Conservation (phyloP, 2,797 vertebrate species). For the Periophthalmus magnuspinnatus region DNA sequence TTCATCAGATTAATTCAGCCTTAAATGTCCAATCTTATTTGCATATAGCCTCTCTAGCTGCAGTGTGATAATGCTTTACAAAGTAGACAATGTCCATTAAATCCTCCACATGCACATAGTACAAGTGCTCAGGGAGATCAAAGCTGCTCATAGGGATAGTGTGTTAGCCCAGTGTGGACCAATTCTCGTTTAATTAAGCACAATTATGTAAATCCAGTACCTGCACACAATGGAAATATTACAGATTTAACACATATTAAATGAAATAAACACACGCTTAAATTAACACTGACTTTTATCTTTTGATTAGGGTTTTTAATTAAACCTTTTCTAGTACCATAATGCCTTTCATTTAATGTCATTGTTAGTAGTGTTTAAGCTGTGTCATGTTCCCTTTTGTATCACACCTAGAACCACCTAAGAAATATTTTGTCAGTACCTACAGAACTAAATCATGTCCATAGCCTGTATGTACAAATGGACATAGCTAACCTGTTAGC, state of each 20-base stretch:
- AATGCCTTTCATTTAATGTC: too few species aligned
- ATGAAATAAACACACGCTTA: not conserved
- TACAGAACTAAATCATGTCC: too few species aligned
- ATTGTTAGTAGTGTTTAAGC: too few species aligned
- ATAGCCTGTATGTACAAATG: too few species aligned
- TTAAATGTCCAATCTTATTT: constrained; percentile 4
- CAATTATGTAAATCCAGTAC: constrained; percentile 57
- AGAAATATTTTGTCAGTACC: too few species aligned
- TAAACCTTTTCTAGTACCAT: not conserved
- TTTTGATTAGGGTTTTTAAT: not conserved
- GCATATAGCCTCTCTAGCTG: not conserved
- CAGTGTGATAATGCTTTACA: constrained; percentile 8
- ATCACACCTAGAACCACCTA: too few species aligned
- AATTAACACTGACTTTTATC: constrained; percentile 3
- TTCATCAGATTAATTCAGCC: constrained; percentile 23
- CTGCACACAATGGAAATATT: not conserved
- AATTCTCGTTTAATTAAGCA: constrained; percentile 56
- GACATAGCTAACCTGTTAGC: too few species aligned
- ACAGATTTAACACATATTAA: not conserved
- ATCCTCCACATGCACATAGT: not conserved
- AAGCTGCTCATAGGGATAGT: constrained; percentile 23
- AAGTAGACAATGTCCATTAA: constrained; percentile 22
- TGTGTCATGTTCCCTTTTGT: too few species aligned
- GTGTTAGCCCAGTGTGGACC: constrained; percentile 25
- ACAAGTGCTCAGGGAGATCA: not conserved